Conservation (phyloP, 2,113 vertebrate species). For the Platichthys stellatus region DNA sequence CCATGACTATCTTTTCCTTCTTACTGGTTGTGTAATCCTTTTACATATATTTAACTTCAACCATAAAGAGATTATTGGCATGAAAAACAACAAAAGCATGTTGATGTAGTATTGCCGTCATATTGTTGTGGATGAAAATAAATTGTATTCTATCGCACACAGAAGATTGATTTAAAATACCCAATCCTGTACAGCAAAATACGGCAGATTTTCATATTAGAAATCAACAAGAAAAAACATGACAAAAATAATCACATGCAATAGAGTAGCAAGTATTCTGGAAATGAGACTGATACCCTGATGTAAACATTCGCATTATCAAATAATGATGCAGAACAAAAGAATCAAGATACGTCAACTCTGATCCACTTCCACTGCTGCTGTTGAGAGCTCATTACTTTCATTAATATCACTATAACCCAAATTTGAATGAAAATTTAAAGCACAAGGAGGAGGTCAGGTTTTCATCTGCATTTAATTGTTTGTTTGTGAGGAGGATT, state of each 20-base stretch:
- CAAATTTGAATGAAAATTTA: neutral
- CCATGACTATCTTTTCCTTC: slow-evolving; percentile 12
- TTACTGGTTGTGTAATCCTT: slow-evolving; percentile 42
- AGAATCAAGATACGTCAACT: no score
- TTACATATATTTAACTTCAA: slow-evolving; percentile 54
- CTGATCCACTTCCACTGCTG: neutral
- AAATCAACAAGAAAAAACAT: neutral
- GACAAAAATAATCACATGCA: neutral
- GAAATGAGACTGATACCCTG: neutral
- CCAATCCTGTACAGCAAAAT: neutral
- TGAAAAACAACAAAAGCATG: slow-evolving; percentile 46
- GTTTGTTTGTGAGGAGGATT: no score
- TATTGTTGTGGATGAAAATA: slow-evolving; percentile 8
- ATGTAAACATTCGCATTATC: neutral
- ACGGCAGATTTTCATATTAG: neutral
- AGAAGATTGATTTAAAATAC: neutral
- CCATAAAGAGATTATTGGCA: slow-evolving; percentile 52
- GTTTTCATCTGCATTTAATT: no score
- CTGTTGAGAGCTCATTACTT: neutral
- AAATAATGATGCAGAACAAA: no score
- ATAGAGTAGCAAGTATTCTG: no score
- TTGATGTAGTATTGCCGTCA: slow-evolving; percentile 2
- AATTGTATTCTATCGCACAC: neutral
- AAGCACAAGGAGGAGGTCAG: neutral
- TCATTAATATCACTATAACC: neutral